A percentile compares a stretch with the other conserved stretches of the same genome.
Conservation (phyloP, 2,888 invertebrate genomes). For the Amiota minor region DNA sequence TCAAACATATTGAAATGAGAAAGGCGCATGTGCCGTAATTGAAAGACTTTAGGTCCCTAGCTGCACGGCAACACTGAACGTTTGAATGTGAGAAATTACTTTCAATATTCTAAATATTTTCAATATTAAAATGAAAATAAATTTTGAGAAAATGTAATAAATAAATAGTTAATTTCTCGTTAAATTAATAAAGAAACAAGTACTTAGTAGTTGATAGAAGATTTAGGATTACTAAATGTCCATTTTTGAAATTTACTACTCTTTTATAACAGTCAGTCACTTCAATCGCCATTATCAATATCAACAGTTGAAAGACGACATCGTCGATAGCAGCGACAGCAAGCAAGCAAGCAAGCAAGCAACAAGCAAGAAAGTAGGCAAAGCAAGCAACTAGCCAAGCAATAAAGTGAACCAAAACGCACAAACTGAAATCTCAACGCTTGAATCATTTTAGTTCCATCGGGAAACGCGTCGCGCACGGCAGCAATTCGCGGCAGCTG, state of each 20-base stretch:
- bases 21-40: conserved; percentile 7
- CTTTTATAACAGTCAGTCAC: too few species aligned
- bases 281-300: too few species aligned
- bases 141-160: too few species aligned
- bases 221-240: too few species aligned
- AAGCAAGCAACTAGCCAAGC: conserved; percentile 13
- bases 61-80: conserved; percentile 57
- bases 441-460: conserved; percentile 33
- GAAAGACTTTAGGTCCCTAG: neutral
- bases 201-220: too few species aligned
- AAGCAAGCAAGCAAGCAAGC: neutral
- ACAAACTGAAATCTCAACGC: conserved; percentile 27
- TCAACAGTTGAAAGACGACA: too few species aligned
- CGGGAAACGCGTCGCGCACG: conserved; percentile 25
- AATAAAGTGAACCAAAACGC: conserved; percentile 29
- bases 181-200: too few species aligned
- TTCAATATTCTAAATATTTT: too few species aligned
- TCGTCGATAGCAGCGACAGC: too few species aligned
- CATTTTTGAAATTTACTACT: too few species aligned
- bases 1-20: neutral
- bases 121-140: too few species aligned
- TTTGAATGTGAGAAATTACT: neutral
- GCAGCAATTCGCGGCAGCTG: conserved; percentile 31
- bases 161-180: too few species aligned
- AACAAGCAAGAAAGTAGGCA: neutral